Percentiles rank a stretch among this genome's conserved stretches.
Conservation (phyloP, 2,888 invertebrate species). For the Drymonia ruficornis region DNA sequence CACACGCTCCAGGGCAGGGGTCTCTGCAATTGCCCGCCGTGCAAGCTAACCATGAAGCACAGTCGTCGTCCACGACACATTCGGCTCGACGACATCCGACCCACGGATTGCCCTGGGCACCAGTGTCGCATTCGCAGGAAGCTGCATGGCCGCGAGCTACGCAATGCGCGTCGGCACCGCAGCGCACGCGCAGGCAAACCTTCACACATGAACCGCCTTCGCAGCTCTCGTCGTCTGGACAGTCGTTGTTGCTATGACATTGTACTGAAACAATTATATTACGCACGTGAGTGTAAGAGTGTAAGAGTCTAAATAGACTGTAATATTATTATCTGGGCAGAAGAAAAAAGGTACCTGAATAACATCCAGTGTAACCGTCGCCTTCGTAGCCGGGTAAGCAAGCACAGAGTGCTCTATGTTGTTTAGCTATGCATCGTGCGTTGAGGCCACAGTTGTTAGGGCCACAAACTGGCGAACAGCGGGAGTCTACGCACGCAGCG, state of each 20-base stretch:
- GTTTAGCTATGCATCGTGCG: conserved; percentile 90
- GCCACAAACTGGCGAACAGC: conserved; percentile 90
- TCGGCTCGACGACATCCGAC: conserved; percentile 91
- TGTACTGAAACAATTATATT: conserved; percentile 85
- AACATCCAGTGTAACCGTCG: conserved; percentile 91
- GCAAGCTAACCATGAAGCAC: conserved; percentile 92
- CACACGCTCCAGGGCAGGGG: conserved; percentile 94
- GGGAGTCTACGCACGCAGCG: conserved; percentile 91
- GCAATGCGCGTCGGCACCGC: conserved; percentile 92
- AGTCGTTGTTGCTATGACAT: conserved; percentile 93
- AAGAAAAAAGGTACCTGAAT: conserved; percentile 81
- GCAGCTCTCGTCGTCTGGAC: conserved; percentile 92
- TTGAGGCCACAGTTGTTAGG: conserved; percentile 90
- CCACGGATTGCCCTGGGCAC: conserved; percentile 92
- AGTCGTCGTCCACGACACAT: conserved; percentile 90
- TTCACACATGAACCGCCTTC: conserved; percentile 92
- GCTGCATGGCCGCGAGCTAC: conserved; percentile 91
- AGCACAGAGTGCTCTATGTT: conserved; percentile 92
- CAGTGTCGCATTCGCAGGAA: conserved; percentile 90
- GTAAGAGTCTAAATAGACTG: not conserved
- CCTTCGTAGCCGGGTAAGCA: conserved; percentile 94
- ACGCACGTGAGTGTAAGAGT: not conserved
- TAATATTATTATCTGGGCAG: not conserved
- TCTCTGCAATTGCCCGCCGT: conserved; percentile 91
- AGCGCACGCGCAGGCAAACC: conserved; percentile 91